Percentiles rank a stretch among this genome's conserved stretches.
Conservation (phyloP, 2,888 invertebrate genomes). For the Scrobipalpa atriplicella region DNA sequence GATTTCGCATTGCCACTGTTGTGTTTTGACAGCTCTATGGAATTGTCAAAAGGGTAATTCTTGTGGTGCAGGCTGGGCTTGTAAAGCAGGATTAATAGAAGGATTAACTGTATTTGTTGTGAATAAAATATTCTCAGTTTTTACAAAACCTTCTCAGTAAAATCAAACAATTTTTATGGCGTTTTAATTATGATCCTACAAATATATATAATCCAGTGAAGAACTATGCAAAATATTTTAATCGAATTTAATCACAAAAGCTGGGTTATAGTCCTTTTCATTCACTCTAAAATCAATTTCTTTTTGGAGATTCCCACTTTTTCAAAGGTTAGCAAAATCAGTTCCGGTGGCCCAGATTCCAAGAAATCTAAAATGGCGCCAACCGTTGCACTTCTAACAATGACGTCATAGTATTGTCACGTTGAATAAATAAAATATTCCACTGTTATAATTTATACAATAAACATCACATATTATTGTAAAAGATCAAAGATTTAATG, state of each 20-base stretch:
- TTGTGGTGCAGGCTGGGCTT: not conserved
- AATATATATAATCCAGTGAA: not conserved
- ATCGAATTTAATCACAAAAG: no score
- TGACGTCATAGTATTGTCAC: slow-evolving; percentile 7
- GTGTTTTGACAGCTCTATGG: slow-evolving; percentile 68
- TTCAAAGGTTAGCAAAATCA: not conserved
- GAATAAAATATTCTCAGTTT: not conserved
- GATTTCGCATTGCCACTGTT: slow-evolving; percentile 45
- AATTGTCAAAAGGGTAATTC: slow-evolving; percentile 44
- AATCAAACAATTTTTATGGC: not conserved
- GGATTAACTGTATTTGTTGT: not conserved
- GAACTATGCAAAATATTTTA: no score
- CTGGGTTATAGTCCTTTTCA: not conserved
- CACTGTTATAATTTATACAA: no score
- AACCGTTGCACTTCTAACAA: not conserved
- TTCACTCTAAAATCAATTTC: not conserved
- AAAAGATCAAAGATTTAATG: not conserved
- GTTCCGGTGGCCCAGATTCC: not conserved
- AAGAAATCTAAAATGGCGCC: slow-evolving; percentile 11
- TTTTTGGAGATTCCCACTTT: slow-evolving; percentile 14
- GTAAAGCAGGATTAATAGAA: slow-evolving; percentile 1
- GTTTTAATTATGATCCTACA: not conserved
- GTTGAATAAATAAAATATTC: not conserved
- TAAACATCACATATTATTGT: no score
- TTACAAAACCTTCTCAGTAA: not conserved